Evolutionary conservation across 2,888 invertebrate genomes (phyloP), one percentile per base, ranked within the genome.

Genomic region (Hydraecia micacea): DNA sequence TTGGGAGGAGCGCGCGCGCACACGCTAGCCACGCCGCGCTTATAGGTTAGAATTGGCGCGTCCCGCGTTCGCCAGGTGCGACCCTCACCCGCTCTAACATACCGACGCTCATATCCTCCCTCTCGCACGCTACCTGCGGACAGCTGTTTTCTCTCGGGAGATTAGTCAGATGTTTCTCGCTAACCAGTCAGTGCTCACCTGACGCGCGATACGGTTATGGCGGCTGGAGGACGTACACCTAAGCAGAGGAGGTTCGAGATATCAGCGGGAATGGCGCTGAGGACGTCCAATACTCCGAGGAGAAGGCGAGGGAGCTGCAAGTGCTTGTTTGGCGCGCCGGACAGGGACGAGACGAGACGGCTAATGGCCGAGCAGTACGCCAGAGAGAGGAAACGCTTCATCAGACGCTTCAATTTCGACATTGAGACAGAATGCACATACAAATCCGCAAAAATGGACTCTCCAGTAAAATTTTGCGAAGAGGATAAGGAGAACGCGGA

Each of bases 311-410:
- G 96, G 72, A 95, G 96, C 89, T 97, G 97, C 93, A 97, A 97
- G 91, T 98, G 98, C 89, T 92, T 98, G 6, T 98, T 98, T 88
- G 98, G 98, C 15, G 96, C 96, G 2, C 97, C 97, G 21, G 97
- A 97, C 88, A 92, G 97, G 8, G 97, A 97, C 46, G 97, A 97
- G 75, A 97, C 97, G 8, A 96, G 95, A 73, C 95, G 97, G 60
- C 92, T 98, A 87, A 95, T 97, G 85, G 97, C 97, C 58, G 97
- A 98, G 79, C 97, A 97, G 83, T 96, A 97, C 78, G 95, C 97
- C 62, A 93, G 96, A 79, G 97, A 97, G 83, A 95, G 97, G 88
- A 96, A 97, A 87, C 95, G 97, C 75, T 97, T 98, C 89, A 96
- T 97, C 75, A 95, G 96, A 80, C 94, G 97, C 87, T 98, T 97